phyloP scores from a whole-genome alignment of 2,888 invertebrate genomes.

The Petrophora chlorosata region DNA sequence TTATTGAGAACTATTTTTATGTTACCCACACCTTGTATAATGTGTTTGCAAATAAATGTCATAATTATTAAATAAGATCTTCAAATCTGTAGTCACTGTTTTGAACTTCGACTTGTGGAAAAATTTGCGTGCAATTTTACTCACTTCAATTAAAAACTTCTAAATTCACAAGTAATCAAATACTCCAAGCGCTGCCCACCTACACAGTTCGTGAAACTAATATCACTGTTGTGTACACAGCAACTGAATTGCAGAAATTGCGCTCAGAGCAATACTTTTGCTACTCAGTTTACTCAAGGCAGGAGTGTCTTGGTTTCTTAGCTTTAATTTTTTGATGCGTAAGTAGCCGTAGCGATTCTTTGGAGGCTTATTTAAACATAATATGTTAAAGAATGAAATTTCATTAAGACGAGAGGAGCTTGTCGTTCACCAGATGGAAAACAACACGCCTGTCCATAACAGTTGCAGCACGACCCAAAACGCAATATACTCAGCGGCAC shows the following conservation, averaged over 20 bases:
- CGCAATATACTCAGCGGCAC: too few species aligned
- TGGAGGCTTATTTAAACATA: neutral
- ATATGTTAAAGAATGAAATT: too few species aligned
- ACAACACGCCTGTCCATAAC: too few species aligned
- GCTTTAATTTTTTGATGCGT: slow-evolving; percentile 41
- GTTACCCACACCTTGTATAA: too few species aligned
- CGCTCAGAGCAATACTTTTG: slow-evolving; percentile 47
- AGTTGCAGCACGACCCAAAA: too few species aligned
- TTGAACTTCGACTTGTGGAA: neutral
- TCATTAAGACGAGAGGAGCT: too few species aligned
- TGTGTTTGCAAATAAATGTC: neutral
- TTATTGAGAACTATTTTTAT: too few species aligned
- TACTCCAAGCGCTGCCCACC: slow-evolving; percentile 24
- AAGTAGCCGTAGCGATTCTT: slow-evolving; percentile 31
- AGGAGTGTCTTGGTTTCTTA: slow-evolving; percentile 43
- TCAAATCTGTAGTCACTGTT: neutral
- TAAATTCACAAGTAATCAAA: slow-evolving; percentile 1
- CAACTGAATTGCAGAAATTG: slow-evolving; percentile 54
- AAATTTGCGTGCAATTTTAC: neutral
- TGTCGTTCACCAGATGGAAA: too few species aligned
- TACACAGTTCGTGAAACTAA: slow-evolving; percentile 55
- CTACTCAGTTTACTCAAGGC: slow-evolving; percentile 40
- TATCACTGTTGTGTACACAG: slow-evolving; percentile 57
- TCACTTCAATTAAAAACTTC: too few species aligned
- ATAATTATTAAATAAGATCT: neutral